A percentile compares a stretch with the other conserved stretches of the same genome.
Evolutionary conservation across 23 tunicate species (phyloP).

Genomic region (Ciona savignyi): DNA sequence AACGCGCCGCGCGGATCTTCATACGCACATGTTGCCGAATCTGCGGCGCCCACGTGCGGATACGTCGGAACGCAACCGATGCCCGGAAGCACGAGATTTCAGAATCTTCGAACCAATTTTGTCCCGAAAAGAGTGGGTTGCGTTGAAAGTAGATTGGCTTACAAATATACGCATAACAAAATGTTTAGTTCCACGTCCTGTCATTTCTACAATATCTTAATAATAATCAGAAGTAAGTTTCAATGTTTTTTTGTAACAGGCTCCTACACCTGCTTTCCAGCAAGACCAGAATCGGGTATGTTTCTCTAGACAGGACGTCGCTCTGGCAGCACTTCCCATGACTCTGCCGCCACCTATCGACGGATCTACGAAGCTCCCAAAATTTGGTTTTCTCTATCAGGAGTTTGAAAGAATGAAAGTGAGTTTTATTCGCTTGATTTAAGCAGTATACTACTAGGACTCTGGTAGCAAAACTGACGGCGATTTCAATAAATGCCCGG

Average conservation of each 20-base stretch:
- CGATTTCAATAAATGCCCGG: too few species aligned
- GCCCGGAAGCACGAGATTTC: background rate
- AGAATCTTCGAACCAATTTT: background rate
- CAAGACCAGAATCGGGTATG: background rate
- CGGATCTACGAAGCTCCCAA: slow-evolving; percentile 15
- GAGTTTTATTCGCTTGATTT: background rate
- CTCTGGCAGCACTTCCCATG: background rate
- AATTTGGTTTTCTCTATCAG: slow-evolving; percentile 30
- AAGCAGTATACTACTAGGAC: too few species aligned
- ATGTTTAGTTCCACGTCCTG: too few species aligned
- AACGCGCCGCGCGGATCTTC: background rate
- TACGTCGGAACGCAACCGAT: background rate
- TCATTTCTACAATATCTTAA: too few species aligned
- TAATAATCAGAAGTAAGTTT: too few species aligned
- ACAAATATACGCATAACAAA: too few species aligned
- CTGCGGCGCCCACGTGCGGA: background rate
- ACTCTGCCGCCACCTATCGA: slow-evolving; percentile 16
- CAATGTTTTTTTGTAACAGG: too few species aligned
- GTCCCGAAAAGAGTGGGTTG: background rate
- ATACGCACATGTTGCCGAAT: background rate
- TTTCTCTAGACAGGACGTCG: background rate
- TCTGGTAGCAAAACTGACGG: too few species aligned
- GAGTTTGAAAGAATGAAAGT: slow-evolving; percentile 66
- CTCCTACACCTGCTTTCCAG: too few species aligned
- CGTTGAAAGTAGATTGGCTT: too few species aligned